phyloP scores from a whole-genome alignment of 2,113 vertebrate genomes.

The Caranx ignobilis region DNA sequence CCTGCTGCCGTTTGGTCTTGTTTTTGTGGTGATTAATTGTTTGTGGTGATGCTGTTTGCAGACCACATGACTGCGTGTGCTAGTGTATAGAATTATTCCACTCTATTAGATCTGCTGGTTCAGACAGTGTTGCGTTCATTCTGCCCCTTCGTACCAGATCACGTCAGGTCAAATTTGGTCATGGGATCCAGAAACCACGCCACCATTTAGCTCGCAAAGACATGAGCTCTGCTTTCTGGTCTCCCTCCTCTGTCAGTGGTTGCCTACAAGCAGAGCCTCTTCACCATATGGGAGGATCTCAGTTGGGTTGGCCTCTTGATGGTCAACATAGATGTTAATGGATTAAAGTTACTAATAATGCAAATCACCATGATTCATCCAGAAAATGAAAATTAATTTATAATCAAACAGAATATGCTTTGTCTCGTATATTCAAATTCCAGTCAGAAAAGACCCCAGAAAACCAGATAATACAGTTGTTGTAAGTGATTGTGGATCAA shows the following conservation, averaged over 20 bases:
- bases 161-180: constrained; percentile 1
- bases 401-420: too few relatives aligned
- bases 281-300: not conserved
- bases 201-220: not conserved
- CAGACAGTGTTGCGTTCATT: constrained; percentile 18
- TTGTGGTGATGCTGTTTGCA: not conserved
- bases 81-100: not conserved
- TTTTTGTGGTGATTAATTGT: not conserved
- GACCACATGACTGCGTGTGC: constrained; percentile 29
- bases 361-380: too few relatives aligned
- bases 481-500: not conserved
- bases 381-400: too few relatives aligned
- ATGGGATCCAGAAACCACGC: constrained; percentile 19
- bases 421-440: too few relatives aligned
- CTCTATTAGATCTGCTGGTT: constrained; percentile 29
- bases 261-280: not conserved
- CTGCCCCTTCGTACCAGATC: not conserved
- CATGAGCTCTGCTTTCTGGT: not conserved
- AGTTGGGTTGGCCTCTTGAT: not conserved
- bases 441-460: not conserved
- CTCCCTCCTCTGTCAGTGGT: not conserved
- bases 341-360: too few relatives aligned
- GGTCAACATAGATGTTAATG: not conserved
- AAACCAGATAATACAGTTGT: not conserved
- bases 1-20: not conserved